These are phyloP conservation scores for Gallinago undulata DNA, from an alignment of 2,113 vertebrate genomes.

Conservation along the genomic window DNA sequence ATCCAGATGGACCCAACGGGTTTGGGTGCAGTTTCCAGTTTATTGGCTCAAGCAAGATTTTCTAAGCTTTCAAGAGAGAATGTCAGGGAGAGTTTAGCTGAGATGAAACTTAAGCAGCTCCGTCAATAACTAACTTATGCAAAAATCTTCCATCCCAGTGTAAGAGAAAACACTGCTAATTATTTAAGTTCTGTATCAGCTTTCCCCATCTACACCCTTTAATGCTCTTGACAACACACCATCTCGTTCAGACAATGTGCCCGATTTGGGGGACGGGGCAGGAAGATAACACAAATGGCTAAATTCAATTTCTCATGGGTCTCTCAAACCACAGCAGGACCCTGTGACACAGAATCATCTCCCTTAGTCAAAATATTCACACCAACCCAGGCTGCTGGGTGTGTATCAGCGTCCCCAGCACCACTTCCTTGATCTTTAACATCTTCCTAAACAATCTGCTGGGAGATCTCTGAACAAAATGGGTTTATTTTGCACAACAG, in stretches of 20 bases:
- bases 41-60: neutral
- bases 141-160: neutral
- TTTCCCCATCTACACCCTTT: neutral
- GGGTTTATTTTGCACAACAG: too few relatives aligned
- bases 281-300: neutral
- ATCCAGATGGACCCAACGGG: rapidly evolving
- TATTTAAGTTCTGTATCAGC: neutral
- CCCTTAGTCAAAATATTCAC: neutral
- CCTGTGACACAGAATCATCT: neutral
- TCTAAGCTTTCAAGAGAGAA: neutral
- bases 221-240: neutral
- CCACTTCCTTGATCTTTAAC: neutral
- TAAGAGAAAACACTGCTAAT: neutral
- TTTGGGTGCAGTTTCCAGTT: neutral
- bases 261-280: neutral
- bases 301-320: neutral
- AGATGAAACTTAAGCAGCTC: neutral
- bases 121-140: neutral
- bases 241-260: neutral
- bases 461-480: rapidly evolving
- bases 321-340: neutral
- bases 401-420: neutral
- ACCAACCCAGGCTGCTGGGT: neutral
- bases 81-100: neutral
- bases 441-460: neutral